Conservation (phyloP, 2,113 vertebrate genomes). For the Furnarius figulus region DNA sequence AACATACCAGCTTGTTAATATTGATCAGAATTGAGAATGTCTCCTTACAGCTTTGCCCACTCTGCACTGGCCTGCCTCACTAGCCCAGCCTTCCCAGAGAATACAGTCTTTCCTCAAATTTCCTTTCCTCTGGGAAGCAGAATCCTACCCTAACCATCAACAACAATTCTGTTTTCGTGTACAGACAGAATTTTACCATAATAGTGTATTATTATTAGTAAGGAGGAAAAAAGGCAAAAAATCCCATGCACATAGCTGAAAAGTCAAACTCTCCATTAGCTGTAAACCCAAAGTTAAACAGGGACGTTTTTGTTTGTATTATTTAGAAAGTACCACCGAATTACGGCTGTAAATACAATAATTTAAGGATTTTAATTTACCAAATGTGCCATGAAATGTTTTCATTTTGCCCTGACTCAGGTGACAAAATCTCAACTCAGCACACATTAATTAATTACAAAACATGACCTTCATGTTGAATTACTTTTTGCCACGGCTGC, state of each 20-base stretch:
- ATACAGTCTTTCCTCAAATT: background rate
- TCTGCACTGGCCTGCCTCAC: background rate
- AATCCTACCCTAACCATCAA: background rate
- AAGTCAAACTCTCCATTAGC: background rate
- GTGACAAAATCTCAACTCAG: background rate
- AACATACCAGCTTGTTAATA: background rate
- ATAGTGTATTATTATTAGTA: background rate
- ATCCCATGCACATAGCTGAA: background rate
- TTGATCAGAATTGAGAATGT: background rate
- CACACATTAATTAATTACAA: background rate
- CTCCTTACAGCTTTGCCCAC: background rate
- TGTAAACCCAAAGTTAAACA: background rate
- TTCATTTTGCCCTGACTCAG: background rate
- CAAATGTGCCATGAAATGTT: background rate
- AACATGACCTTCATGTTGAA: background rate
- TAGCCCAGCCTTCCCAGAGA: background rate
- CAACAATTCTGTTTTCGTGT: background rate
- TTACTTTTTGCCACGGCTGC: background rate
- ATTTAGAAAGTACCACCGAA: background rate
- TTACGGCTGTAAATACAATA: background rate
- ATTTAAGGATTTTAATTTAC: background rate
- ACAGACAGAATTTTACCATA: background rate
- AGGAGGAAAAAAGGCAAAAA: background rate
- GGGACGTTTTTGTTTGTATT: background rate
- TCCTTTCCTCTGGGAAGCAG: background rate